A percentile compares a stretch with the other conserved stretches of the same genome.
Conservation (phyloP, 2,797 vertebrate species). For the Gastrophryne carolinensis region DNA sequence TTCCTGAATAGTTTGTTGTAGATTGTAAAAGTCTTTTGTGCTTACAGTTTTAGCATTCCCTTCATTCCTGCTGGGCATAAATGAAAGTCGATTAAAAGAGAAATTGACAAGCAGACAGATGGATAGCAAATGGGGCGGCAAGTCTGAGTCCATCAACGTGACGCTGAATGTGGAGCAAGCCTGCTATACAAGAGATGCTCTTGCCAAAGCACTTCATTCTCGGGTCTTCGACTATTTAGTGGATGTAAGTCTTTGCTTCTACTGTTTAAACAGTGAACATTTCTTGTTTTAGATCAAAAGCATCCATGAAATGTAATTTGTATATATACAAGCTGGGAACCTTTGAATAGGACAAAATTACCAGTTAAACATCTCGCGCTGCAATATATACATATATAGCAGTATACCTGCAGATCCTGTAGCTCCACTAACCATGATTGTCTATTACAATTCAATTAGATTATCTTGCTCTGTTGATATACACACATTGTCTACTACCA, state of each 20-base stretch:
- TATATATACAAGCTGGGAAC: too few species aligned
- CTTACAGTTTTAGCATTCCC: constrained; percentile 91
- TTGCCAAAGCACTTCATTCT: constrained; percentile 91
- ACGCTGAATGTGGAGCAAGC: constrained; percentile 97
- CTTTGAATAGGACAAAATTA: too few species aligned
- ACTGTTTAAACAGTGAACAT: too few species aligned
- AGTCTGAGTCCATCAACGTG: constrained; percentile 92
- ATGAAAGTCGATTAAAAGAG: constrained; percentile 89
- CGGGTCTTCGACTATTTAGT: constrained; percentile 93
- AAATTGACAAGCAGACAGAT: constrained; percentile 97
- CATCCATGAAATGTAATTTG: too few species aligned
- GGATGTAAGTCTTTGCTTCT: constrained; percentile 83
- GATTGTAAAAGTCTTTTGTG: constrained; percentile 12
- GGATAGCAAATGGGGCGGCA: constrained; percentile 97
- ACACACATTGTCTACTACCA: too few species aligned
- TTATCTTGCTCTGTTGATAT: too few species aligned
- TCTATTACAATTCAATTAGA: too few species aligned
- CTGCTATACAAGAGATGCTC: constrained; percentile 91
- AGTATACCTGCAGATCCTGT: too few species aligned
- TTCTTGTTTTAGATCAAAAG: too few species aligned
- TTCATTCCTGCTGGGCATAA: constrained; percentile 91
- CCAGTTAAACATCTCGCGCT: too few species aligned
- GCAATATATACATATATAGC: too few species aligned
- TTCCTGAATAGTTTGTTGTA: neutral
- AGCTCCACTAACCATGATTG: too few species aligned